Base-by-base conservation (phyloP, 2,113 vertebrate genomes). In the Gopherus flavomarginatus region DNA sequence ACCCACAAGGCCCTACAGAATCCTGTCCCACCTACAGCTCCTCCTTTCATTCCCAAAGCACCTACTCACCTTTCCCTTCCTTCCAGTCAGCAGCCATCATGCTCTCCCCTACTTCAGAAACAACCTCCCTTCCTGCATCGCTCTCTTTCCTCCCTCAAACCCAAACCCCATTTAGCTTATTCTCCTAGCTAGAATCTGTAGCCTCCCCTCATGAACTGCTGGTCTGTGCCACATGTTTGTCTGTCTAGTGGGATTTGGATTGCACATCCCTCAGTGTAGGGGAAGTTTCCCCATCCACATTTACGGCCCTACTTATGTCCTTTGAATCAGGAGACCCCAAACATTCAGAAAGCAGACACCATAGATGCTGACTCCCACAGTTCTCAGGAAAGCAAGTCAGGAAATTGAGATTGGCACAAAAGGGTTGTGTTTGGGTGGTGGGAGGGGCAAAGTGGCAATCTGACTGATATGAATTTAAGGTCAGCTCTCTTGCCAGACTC, bases 391-490 rank as follows among this genome's bases (percentile, higher is more conserved):
- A 94, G 65, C 65, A 31, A 83, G 35, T 12, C 44, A 75, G 53
- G 49, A 85, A 85, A 87, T 56, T 0, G 1, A 96, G 75, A 79
- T 79, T 90, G 65, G 89, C 44, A 53, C 47, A 0, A 0, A 83
- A 97, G 75, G 80, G 91, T 5, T 77, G 24, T 11, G 6, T 44
- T 22, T 11, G 72, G 42, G 5, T 77, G 6, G 22, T 10, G 6
- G 22, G 38, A 77, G 11, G n/a, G 38, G 21, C 42, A 87, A 97
- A 95, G 92, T 81, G 97, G 90, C 85, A 93, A 89, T 90, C 6
- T 1, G 72, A 91, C 44, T 72, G 88, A 92, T 49, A 22, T 8
- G 82, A 94, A 96, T 21, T 62, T 91, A 92, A 97, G 95, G 96
- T 96, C 89, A 95, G 87, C 81, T 89, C 92, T 92, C 80, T 65